These are phyloP conservation scores for Elaphurus davidianus DNA, from an alignment of 2,113 vertebrate genomes.

Conservation along the genomic window DNA sequence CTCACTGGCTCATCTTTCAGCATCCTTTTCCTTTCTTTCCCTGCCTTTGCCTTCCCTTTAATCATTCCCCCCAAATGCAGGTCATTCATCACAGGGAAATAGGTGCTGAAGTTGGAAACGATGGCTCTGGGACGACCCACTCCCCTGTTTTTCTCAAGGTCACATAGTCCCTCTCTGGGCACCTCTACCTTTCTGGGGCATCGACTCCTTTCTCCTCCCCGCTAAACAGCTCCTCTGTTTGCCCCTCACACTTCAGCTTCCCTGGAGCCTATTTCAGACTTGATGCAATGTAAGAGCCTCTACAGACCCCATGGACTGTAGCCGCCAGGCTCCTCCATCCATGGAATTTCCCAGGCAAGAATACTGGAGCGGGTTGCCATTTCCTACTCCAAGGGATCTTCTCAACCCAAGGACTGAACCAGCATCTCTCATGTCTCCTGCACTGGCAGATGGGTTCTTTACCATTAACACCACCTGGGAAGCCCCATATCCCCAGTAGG, in stretches of 20 bases:
- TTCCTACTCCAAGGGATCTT: not conserved
- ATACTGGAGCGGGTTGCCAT: not conserved
- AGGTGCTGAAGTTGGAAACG: not conserved
- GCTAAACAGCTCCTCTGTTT: not conserved
- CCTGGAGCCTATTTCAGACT: not conserved
- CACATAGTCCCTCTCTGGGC: not conserved
- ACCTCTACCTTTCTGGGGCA: not conserved
- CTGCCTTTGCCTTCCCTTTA: not conserved
- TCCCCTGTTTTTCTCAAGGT: not conserved
- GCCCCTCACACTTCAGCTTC: not conserved
- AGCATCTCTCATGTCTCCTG: not conserved
- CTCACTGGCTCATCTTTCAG: too few species aligned
- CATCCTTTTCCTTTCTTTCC: not conserved
- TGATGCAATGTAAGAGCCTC: not conserved
- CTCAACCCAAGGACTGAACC: not conserved
- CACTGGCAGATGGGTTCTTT: not conserved
- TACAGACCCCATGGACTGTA: not conserved
- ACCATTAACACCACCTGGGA: not conserved
- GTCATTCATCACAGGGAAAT: not conserved
- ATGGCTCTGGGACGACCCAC: not conserved
- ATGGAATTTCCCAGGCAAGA: not conserved
- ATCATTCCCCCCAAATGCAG: fast-evolving
- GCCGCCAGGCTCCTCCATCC: not conserved
- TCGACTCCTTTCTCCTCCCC: not conserved
- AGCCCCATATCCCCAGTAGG: not conserved